These are phyloP conservation scores for Formica exsecta DNA, from an alignment of 1,140 invertebrate species.

Conservation along the genomic window DNA sequence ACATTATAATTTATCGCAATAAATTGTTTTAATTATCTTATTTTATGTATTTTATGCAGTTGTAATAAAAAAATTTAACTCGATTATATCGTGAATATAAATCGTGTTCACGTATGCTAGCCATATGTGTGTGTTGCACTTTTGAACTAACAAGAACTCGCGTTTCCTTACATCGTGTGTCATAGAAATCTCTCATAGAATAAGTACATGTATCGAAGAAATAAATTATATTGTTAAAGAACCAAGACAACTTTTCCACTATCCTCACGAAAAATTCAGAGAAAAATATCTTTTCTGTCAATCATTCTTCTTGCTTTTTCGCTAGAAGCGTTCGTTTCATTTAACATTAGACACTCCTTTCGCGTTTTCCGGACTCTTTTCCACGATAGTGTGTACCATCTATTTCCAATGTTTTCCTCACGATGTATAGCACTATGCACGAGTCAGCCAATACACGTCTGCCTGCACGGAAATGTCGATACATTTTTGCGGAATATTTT, in stretches of 20 bases:
- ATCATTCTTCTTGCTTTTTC: conserved; percentile 25
- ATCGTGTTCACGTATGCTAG: conserved; percentile 29
- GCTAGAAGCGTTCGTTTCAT: background rate
- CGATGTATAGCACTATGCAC: conserved; percentile 66
- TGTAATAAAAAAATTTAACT: conserved; percentile 1
- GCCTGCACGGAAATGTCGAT: conserved; percentile 62
- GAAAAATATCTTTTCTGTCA: background rate
- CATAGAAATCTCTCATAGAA: conserved; percentile 51
- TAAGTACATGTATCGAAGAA: conserved; percentile 15
- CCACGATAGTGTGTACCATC: conserved; percentile 39
- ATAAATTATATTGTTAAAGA: conserved; percentile 26
- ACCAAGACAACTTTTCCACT: conserved; percentile 34
- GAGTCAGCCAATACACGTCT: conserved; percentile 60
- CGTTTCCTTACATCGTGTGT: conserved; percentile 70
- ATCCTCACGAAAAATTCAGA: background rate
- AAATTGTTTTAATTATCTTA: background rate
- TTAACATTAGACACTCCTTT: conserved; percentile 36
- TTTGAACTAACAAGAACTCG: conserved; percentile 73
- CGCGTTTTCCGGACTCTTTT: conserved; percentile 28
- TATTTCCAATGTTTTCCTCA: conserved; percentile 62
- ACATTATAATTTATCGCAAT: background rate
- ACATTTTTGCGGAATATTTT: conserved; percentile 41
- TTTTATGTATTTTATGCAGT: conserved; percentile 23
- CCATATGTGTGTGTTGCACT: conserved; percentile 69
- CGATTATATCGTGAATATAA: conserved; percentile 29